Base-by-base conservation (phyloP, 2,113 vertebrate genomes). In the Chiloscyllium plagiosum region DNA sequence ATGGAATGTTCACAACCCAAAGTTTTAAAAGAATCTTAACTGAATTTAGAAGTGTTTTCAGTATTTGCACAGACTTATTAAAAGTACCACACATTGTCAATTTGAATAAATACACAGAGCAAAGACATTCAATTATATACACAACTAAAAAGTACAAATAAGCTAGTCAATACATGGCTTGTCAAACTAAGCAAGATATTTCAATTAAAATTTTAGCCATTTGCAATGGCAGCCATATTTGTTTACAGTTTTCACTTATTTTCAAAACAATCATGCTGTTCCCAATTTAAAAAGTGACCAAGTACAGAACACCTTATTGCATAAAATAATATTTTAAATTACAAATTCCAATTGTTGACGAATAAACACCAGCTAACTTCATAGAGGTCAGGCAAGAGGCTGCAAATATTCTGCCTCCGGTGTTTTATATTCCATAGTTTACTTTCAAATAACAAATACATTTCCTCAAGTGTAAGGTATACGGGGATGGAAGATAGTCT, bases 31-130 rank as follows among this genome's bases (percentile, higher is more conserved):
- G 80, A 1, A 47, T 47, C 42, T 47, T 47, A 42, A 83, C 37
- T 83, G 37, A 42, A 83, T 19, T 83, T 83, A 47, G 37, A 83
- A 20, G 37, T n/a, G 37, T 83, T 83, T 83, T 83, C 17, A 83
- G 80, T 42, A 42, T 83, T 83, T 83, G 80, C 80, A 83, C 80
- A 83, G 80, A 83, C 80, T 83, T 83, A 83, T 42, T 83, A 42
- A 42, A 83, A 17, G 33, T 83, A 47, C 37, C n/a, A 22, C 37
- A 83, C 19, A 22, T 19, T 83, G 80, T 37, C 37, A 83, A 37
- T 47, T 83, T 83, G 3, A 42, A 37, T 72, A 80, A n/a, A 78
- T 78, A 37, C n/a, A 80, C 78, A 42, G 17, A 83, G 80, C 80
- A 42, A 19, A 42, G 17, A 5, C 42, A 42, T 42, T 42, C 37